Evolutionary conservation across 2,888 invertebrate genomes (phyloP), one percentile per base, ranked within the genome.

Genomic region (Acleris literana): DNA sequence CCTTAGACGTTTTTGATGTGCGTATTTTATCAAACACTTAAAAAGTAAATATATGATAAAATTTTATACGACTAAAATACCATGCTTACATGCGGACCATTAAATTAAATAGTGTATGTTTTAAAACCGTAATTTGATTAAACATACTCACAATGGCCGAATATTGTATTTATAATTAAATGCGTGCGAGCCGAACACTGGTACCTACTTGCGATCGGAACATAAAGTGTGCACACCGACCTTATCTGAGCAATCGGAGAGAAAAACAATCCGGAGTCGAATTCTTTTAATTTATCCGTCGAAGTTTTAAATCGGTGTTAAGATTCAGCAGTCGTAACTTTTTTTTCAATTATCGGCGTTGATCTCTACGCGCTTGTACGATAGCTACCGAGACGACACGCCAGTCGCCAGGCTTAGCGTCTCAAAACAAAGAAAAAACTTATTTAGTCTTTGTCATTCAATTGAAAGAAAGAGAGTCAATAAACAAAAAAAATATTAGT

Each of bases 251-350:
- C 70, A 79, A 90, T 90, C 82, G 78, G 81, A 82, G 81, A 83
- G 84, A 85, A 85, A 87, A 88, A 89, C 87, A 88, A 89, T 86
- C 76, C 76, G 69, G 78, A 80, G 76, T 81, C 79, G 85, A 76
- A 86, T 86, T 88, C 88, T 85, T 90, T 91, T 91, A 90, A 91
- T 90, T 90, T 90, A 90, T 88, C 88, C 86, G 81, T 86, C 83
- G 84, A 83, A 83, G 86, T 88, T 90, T 90, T 88, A 89, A 90
- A 90, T 87, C 89, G 86, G 86, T 88, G 90, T 90, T 91, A 88
- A 86, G 86, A 89, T 87, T 88, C 88, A 86, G 80, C 81, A 82
- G 84, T 87, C 86, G 88, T 83, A 86, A 86, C 82, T 84, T 86
- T 88, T 86, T 72, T 85, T 88, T 87, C 85, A 88, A 87, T 90